Evolutionary conservation across 2,113 vertebrate species (phyloP).

Genomic region (Protobothrops flavoviridis): DNA sequence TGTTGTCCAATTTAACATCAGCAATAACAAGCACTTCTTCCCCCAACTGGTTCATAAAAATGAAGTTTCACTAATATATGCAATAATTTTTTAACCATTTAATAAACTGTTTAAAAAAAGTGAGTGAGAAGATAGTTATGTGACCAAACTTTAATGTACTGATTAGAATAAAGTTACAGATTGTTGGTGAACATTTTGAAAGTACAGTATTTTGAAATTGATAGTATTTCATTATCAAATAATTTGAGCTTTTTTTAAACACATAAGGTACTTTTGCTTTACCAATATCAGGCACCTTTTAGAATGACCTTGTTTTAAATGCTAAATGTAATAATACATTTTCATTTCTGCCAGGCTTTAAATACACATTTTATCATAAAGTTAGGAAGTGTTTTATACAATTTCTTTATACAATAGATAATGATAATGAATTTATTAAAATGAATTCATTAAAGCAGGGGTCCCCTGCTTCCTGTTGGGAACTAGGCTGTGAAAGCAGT

Average conservation of each 20-base stretch:
- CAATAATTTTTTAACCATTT: background rate
- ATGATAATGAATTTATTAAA: background rate
- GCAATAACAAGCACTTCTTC: background rate
- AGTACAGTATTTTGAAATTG: background rate
- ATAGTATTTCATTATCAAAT: background rate
- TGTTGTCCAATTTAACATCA: background rate
- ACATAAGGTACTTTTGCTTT: background rate
- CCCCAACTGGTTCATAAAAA: background rate
- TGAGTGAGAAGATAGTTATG: background rate
- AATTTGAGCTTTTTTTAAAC: background rate
- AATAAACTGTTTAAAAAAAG: background rate
- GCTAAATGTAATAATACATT: background rate
- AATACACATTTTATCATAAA: background rate
- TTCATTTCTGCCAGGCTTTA: background rate
- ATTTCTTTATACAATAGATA: background rate
- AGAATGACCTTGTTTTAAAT: background rate
- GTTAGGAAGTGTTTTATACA: background rate
- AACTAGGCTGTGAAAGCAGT: too few relatives aligned
- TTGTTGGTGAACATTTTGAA: background rate
- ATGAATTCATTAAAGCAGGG: background rate
- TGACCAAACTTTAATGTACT: background rate
- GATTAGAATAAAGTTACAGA: background rate
- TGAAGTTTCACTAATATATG: background rate
- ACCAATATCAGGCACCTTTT: background rate
- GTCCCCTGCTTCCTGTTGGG: too few relatives aligned